Percentiles rank a stretch among this genome's conserved stretches.
phyloP scores from a whole-genome alignment of 2,797 vertebrate genomes.

The Enteromius trimaculatus region DNA sequence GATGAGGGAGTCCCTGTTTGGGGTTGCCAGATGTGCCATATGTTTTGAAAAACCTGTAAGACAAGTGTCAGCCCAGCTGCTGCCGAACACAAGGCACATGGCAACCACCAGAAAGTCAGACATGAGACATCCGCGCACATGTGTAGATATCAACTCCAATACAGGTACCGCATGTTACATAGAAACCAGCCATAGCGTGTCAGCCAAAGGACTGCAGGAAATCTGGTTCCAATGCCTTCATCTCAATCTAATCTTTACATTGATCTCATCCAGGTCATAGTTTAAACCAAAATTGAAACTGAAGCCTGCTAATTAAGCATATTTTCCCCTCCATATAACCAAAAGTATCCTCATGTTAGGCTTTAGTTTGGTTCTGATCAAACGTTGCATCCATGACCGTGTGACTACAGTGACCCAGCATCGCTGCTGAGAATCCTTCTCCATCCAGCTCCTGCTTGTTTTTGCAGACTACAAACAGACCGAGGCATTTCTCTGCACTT shows the following conservation, averaged over 20 bases:
- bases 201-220: not conserved
- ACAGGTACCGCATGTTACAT: conserved; percentile 1
- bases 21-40: conserved; percentile 51
- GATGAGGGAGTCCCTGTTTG: conserved; percentile 34
- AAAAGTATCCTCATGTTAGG: conserved; percentile 5
- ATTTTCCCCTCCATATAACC: not conserved
- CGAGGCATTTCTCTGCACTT: conserved; percentile 13
- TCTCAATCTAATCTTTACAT: not conserved
- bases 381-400: not conserved
- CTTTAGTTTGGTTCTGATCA: conserved; percentile 15
- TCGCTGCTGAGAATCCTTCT: conserved; percentile 20
- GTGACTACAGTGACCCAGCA: conserved; percentile 32
- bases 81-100: conserved; percentile 43
- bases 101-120: conserved; percentile 30
- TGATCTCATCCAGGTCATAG: not conserved
- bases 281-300: conserved; percentile 8
- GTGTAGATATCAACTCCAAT: conserved; percentile 23
- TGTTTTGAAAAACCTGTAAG: conserved; percentile 32
- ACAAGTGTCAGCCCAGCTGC: conserved; percentile 52
- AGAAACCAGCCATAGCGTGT: conserved; percentile 6
- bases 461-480: conserved; percentile 22
- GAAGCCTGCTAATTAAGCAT: not conserved
- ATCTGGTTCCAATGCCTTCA: conserved; percentile 27
- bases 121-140: conserved; percentile 27
- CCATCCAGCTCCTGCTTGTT: conserved; percentile 10